phyloP scores from a whole-genome alignment of 2,113 vertebrate genomes.

The Xenopus borealis region DNA sequence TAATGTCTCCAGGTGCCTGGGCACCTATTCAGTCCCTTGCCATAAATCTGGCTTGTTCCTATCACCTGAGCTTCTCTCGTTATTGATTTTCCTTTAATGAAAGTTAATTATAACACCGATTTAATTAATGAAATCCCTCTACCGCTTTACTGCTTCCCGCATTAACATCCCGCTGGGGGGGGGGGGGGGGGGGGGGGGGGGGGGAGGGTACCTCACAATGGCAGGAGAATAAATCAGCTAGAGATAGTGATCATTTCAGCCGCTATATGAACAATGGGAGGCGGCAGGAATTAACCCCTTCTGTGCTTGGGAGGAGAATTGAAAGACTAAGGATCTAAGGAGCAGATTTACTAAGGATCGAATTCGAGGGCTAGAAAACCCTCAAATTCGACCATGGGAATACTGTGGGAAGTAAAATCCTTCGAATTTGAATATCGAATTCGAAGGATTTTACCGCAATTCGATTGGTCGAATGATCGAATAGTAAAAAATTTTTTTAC shows the following conservation, averaged over 20 bases:
- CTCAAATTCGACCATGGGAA: too few species aligned
- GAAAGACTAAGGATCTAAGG: constrained; percentile 36
- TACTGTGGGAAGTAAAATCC: too few species aligned
- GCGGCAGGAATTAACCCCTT: constrained; percentile 24
- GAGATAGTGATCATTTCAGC: constrained; percentile 14
- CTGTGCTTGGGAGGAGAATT: constrained; percentile 21
- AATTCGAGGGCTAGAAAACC: too few species aligned
- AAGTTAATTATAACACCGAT: constrained; percentile 76
- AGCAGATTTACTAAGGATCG: too few species aligned
- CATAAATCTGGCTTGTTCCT: constrained; percentile 39
- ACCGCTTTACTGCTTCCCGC: constrained; percentile 69
- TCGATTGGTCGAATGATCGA: too few species aligned
- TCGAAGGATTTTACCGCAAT: too few species aligned
- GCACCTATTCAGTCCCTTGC: constrained; percentile 20
- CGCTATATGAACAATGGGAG: constrained; percentile 45
- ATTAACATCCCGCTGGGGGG: constrained; percentile 57
- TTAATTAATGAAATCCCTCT: constrained; percentile 73
- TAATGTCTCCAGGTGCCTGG: constrained; percentile 48
- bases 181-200: constrained; percentile 19
- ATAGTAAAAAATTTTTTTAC: too few species aligned
- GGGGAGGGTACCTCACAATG: constrained; percentile 53
- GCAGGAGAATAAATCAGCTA: constrained; percentile 61
- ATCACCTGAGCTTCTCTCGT: constrained; percentile 52
- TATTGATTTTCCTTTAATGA: constrained; percentile 76
- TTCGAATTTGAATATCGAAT: too few species aligned